Percentiles rank a stretch among this genome's conserved stretches.
Conservation (phyloP, 2,888 invertebrate species). For the Unio delphinus region DNA sequence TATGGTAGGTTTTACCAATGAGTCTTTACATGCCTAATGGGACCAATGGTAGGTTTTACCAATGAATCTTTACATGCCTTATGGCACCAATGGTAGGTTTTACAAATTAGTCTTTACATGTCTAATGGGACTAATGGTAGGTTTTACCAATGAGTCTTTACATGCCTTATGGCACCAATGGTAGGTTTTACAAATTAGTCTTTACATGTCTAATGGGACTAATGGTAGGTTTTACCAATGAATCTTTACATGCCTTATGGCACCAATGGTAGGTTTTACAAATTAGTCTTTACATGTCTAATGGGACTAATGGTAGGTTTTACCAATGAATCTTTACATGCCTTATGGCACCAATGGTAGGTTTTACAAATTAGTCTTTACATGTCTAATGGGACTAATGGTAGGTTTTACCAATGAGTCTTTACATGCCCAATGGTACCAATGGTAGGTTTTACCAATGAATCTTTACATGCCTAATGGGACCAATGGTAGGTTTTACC, state of each 20-base stretch:
- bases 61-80: not conserved
- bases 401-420: slow-evolving; percentile 32
- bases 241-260: slow-evolving; percentile 12
- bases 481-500: slow-evolving; percentile 47
- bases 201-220: slow-evolving; percentile 23
- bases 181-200: slow-evolving; percentile 30
- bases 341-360: slow-evolving; percentile 49
- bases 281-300: no score
- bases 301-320: slow-evolving; percentile 51
- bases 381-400: slow-evolving; percentile 30
- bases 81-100: slow-evolving; percentile 51
- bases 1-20: slow-evolving; percentile 35
- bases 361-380: slow-evolving; percentile 5
- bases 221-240: slow-evolving; percentile 37
- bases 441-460: slow-evolving; percentile 37
- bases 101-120: not conserved
- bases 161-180: slow-evolving; percentile 34
- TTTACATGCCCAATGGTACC: slow-evolving; percentile 27
- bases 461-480: slow-evolving; percentile 5
- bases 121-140: slow-evolving; percentile 46
- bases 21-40: not conserved
- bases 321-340: not conserved
- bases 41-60: slow-evolving; percentile 9
- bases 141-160: slow-evolving; percentile 6
- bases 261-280: slow-evolving; percentile 46